These are phyloP conservation scores for Tricholaema leucomelas DNA, from an alignment of 2,113 vertebrate genomes.

Conservation along the genomic window DNA sequence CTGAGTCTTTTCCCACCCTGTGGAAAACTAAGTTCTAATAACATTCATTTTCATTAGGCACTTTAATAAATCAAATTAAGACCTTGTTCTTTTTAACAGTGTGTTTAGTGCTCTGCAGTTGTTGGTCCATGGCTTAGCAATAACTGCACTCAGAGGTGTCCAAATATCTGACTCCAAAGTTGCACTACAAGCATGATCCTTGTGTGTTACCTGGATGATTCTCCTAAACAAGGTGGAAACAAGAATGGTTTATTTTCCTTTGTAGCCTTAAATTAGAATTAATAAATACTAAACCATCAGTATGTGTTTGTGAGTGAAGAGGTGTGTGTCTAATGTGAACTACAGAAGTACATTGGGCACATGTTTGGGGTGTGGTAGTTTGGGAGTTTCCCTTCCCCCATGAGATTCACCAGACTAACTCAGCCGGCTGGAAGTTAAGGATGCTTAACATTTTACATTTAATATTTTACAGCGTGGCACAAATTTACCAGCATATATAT, in stretches of 20 bases:
- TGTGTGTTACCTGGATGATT: not conserved
- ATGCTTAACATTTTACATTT: no score
- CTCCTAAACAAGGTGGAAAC: not conserved
- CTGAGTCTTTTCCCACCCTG: rapidly evolving
- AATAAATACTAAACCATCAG: not conserved
- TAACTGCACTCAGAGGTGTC: not conserved
- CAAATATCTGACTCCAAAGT: not conserved
- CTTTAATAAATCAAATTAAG: not conserved
- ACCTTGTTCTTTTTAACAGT: not conserved
- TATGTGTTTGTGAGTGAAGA: not conserved
- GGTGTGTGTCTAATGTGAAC: not conserved
- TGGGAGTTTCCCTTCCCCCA: no score
- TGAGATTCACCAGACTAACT: no score
- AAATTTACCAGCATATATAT: no score
- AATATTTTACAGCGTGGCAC: no score
- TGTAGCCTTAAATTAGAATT: not conserved
- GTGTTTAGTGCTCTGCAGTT: not conserved
- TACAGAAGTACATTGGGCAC: not conserved
- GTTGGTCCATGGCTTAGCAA: not conserved
- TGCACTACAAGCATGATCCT: not conserved
- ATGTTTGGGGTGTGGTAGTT: not conserved
- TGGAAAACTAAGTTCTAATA: not conserved
- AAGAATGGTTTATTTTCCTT: not conserved
- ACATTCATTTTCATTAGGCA: not conserved
- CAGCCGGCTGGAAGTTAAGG: no score